Conservation (phyloP, 2,797 vertebrate genomes). For the Erethizon dorsatum region DNA sequence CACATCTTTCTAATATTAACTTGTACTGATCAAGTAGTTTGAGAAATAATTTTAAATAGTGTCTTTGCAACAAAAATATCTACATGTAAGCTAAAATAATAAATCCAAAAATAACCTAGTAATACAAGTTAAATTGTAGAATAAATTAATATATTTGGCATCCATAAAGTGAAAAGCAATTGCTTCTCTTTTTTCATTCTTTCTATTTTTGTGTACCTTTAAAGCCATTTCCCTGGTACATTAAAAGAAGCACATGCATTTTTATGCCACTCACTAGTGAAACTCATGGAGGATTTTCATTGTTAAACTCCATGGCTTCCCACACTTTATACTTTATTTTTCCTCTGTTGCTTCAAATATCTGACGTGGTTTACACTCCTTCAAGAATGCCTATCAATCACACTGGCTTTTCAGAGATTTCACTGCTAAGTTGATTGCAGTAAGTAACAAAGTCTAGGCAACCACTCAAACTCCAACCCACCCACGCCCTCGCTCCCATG, state of each 20-base stretch:
- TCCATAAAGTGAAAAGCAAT: background rate
- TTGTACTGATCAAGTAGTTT: background rate
- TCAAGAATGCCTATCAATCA: background rate
- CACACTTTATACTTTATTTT: background rate
- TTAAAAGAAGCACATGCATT: background rate
- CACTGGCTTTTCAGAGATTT: background rate
- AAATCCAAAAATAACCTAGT: background rate
- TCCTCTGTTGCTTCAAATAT: background rate
- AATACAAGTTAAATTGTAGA: background rate
- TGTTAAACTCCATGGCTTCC: no score
- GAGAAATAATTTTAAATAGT: conserved; percentile 3
- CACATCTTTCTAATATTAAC: background rate
- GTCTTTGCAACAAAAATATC: background rate
- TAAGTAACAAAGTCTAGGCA: background rate
- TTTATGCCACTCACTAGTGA: background rate
- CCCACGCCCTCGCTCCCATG: background rate
- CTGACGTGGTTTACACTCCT: background rate
- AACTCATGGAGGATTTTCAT: background rate
- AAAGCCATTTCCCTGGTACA: background rate
- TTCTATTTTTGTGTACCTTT: background rate
- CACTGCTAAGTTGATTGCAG: background rate
- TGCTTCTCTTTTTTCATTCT: background rate
- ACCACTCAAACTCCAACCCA: background rate
- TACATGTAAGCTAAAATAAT: background rate
- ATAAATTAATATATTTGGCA: conserved; percentile 20